Percentiles rank a stretch among this genome's conserved stretches.
Conservation (phyloP, 2,113 vertebrate genomes). For the Cynopterus brachyotis region DNA sequence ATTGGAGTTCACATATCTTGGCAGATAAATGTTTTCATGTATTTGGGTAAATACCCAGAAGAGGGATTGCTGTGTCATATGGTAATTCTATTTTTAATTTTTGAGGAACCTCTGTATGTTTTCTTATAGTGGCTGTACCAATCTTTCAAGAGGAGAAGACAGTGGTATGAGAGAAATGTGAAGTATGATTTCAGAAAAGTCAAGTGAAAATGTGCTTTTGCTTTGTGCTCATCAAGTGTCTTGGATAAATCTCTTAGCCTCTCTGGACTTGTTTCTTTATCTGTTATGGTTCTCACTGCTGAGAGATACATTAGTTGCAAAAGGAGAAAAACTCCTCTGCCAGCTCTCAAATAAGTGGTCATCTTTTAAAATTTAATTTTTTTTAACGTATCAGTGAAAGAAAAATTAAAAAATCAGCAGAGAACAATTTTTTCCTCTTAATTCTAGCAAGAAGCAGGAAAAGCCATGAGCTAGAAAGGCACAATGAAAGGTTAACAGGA, state of each 20-base stretch:
- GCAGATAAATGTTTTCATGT: no score
- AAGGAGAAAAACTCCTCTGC: not conserved
- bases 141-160: not conserved
- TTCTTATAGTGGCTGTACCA: no score
- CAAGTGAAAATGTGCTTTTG: not conserved
- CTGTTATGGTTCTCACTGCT: not conserved
- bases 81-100: no score
- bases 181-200: not conserved
- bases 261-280: not conserved
- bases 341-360: not conserved
- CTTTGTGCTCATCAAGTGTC: not conserved
- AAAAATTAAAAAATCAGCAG: constrained; percentile 17
- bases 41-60: no score
- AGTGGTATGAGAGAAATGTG: not conserved
- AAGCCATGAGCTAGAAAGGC: not conserved
- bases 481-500: not conserved
- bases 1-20: no score
- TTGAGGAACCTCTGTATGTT: no score
- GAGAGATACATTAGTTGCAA: not conserved
- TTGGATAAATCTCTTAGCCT: not conserved
- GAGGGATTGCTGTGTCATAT: no score
- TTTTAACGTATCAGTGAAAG: not conserved
- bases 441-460: constrained; percentile 41
- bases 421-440: not conserved
- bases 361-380: not conserved